A percentile compares a stretch with the other conserved stretches of the same genome.
phyloP scores from a whole-genome alignment of 2,888 invertebrate genomes.

The Liopterus haemorrhoidalis region DNA sequence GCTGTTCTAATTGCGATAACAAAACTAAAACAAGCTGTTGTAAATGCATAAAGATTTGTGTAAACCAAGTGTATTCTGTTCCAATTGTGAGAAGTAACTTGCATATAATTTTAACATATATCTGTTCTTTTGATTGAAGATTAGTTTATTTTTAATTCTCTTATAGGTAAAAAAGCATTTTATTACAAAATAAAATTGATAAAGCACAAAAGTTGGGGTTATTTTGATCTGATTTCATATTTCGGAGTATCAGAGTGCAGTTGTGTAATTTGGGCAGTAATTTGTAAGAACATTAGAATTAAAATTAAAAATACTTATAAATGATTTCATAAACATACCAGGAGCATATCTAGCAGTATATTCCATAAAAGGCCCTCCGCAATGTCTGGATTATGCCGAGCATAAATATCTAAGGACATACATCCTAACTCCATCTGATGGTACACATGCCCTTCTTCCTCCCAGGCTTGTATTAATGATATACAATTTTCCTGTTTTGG shows the following conservation, averaged over 20 bases:
- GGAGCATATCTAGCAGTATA: conserved; percentile 57
- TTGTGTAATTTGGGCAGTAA: background rate
- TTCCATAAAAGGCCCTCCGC: conserved; percentile 60
- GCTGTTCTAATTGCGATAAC: too few relatives aligned
- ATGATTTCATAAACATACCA: conserved; percentile 33
- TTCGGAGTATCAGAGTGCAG: conserved; percentile 1
- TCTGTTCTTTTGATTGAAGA: too few relatives aligned
- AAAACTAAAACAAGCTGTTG: too few relatives aligned
- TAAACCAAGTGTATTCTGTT: too few relatives aligned
- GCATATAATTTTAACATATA: too few relatives aligned
- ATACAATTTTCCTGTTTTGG: conserved; percentile 63
- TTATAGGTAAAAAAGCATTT: conserved; percentile 1
- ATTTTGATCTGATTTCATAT: background rate
- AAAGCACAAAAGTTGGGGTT: background rate
- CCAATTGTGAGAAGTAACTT: too few relatives aligned
- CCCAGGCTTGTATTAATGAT: conserved; percentile 64
- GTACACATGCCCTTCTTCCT: conserved; percentile 60
- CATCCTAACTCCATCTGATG: conserved; percentile 67
- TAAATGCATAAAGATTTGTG: too few relatives aligned
- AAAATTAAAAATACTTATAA: background rate
- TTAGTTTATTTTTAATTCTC: too few relatives aligned
- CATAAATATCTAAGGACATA: conserved; percentile 55
- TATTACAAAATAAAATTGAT: conserved; percentile 9
- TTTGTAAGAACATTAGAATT: background rate
- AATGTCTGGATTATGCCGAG: conserved; percentile 52